phyloP scores from a whole-genome alignment of 2,113 vertebrate genomes.

The Macrotis lagotis region DNA sequence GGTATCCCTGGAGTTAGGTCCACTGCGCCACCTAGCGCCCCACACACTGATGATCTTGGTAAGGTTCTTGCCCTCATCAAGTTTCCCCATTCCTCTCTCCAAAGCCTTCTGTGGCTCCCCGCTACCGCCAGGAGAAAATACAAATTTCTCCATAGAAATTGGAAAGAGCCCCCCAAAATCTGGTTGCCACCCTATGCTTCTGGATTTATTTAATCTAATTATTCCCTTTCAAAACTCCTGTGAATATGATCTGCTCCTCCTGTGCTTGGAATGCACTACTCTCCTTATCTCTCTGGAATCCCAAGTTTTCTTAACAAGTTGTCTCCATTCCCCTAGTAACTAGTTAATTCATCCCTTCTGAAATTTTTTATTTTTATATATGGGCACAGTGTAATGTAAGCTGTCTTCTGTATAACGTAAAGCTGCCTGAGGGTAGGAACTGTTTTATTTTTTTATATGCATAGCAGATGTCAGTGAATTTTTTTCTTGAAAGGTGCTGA shows the following conservation, averaged over 20 bases:
- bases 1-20: too few relatives aligned
- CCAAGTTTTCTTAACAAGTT: conserved; percentile 14
- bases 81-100: not conserved
- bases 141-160: not conserved
- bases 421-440: not conserved
- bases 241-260: not conserved
- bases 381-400: not conserved
- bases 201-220: not conserved
- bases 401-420: not conserved
- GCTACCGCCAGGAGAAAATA: not conserved
- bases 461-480: not conserved
- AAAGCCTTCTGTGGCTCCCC: not conserved
- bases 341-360: not conserved
- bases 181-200: not conserved
- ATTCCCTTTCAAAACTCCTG: not conserved
- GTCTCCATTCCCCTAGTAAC: not conserved
- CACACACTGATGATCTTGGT: not conserved
- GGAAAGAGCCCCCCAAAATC: not conserved
- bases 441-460: not conserved
- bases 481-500: conserved; percentile 19
- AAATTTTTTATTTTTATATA: not conserved
- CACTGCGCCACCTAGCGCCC: too few relatives aligned
- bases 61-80: not conserved
- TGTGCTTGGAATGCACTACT: conserved; percentile 6
- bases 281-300: not conserved